These are phyloP conservation scores for Aphelenchoides fujianensis DNA, from an alignment of 1,140 invertebrate genomes.

Conservation along the genomic window DNA sequence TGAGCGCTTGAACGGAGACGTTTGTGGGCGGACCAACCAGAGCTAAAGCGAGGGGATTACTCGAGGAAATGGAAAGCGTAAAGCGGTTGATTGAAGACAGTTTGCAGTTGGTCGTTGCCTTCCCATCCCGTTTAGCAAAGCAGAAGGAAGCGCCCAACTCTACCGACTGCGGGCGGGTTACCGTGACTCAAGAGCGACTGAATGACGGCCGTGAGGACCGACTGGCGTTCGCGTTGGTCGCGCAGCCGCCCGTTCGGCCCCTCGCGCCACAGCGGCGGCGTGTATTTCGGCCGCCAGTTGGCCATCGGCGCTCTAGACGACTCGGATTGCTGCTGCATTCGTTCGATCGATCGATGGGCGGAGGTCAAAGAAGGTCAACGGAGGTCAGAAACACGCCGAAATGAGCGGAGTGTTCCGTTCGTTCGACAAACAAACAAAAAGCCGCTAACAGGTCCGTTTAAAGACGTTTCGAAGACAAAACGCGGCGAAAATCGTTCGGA, in stretches of 20 bases:
- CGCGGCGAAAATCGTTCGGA: no score
- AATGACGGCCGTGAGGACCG: constrained; percentile 46
- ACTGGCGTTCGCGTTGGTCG: constrained; percentile 21
- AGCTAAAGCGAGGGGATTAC: constrained; percentile 46
- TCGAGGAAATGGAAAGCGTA: not conserved
- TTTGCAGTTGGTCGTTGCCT: not conserved
- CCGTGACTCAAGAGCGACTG: constrained; percentile 34
- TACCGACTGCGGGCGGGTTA: constrained; percentile 4
- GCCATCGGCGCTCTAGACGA: constrained; percentile 2
- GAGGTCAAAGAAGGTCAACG: not conserved
- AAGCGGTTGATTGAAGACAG: constrained; percentile 1
- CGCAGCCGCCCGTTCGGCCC: constrained; percentile 2
- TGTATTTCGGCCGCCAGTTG: constrained; percentile 19
- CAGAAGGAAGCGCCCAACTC: not conserved
- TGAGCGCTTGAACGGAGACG: constrained; percentile 56
- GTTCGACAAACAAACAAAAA: no score
- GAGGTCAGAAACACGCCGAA: not conserved
- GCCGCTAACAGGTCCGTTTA: no score
- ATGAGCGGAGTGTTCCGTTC: not conserved
- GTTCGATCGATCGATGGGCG: not conserved
- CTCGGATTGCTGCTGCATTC: not conserved
- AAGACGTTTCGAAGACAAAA: no score
- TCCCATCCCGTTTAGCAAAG: not conserved
- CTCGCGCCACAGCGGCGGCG: not conserved
- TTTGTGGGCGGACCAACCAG: constrained; percentile 59